Evolutionary conservation across 2,797 vertebrate genomes (phyloP), one percentile per base, ranked within the genome.

Genomic region (Tragelaphus oryx): DNA sequence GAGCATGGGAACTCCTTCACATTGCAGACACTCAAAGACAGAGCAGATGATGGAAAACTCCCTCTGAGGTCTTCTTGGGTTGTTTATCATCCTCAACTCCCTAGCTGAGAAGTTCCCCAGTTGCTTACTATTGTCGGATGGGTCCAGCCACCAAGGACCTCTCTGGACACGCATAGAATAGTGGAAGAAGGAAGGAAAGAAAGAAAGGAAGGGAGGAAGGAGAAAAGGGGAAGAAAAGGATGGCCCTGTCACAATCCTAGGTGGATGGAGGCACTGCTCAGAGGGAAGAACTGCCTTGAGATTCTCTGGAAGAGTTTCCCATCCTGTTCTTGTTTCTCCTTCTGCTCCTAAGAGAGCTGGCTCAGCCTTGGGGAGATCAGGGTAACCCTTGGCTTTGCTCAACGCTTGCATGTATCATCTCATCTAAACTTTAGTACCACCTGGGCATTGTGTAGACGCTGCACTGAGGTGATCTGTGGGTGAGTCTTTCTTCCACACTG

Each of bases 171-270:
- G 10, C 48, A 59, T 6, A 62, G 80, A 68, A 26, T 6, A 26
- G 55, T 16, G 30, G 59, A 16, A 46, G 26, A 14, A 41, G 13
- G 46, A 50, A 37, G 16, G 13, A 60, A 60, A 60, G 59, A 60
- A 60, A 60, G 28, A 30, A 30, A 30, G 13, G 14, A 17, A 16
- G 24, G 6, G 3, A 30, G 5, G 16, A 3, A 8, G 18, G 12
- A 6, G 17, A 46, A 18, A 17, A 37, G 22, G 18, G 57, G 30
- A 46, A 20, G 33, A 41, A 62, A 24, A 28, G 4, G 37, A 28
- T 17, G 22, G 18, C 2, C 5, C 24, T 46, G 48, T 22, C 37
- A 7, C 30, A 5, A 1, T 1, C 13, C 2, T 48, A 55, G 30
- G 30, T 26, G 20, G 83, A 30, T 22, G 4, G 75, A 78, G 92